Evolutionary conservation across 2,113 vertebrate species (phyloP).

Genomic region (Myotis yumanensis): DNA sequence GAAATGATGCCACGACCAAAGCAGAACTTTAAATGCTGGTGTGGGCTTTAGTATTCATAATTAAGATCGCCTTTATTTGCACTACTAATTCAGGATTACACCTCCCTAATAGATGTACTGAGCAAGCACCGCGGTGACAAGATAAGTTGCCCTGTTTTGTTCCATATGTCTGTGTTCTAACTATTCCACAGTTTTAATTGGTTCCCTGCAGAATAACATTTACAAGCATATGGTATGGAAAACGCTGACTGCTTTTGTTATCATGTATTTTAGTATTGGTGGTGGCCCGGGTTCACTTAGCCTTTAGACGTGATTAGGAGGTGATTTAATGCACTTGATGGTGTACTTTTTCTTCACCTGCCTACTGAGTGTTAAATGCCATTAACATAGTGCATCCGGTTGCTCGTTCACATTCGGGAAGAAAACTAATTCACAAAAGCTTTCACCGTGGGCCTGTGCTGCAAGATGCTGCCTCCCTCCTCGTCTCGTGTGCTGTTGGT

Average conservation of each 20-base stretch:
- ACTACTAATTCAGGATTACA: slow-evolving; percentile 75
- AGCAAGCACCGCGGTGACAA: slow-evolving; percentile 87
- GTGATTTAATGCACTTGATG: slow-evolving; percentile 78
- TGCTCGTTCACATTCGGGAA: slow-evolving; percentile 18
- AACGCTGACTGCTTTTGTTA: slow-evolving; percentile 90
- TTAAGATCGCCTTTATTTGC: slow-evolving; percentile 84
- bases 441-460: neutral
- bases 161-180: slow-evolving; percentile 91
- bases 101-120: slow-evolving; percentile 85
- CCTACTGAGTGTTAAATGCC: slow-evolving; percentile 64
- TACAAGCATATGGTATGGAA: slow-evolving; percentile 89
- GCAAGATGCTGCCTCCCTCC: slow-evolving; percentile 16
- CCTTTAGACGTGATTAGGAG: slow-evolving; percentile 82
- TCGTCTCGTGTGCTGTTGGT: neutral
- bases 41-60: slow-evolving; percentile 77
- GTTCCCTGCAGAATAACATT: slow-evolving; percentile 90
- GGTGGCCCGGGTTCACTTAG: slow-evolving; percentile 80
- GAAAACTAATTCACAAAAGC: slow-evolving; percentile 37
- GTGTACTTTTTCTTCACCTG: slow-evolving; percentile 69
- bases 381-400: neutral
- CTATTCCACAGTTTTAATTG: slow-evolving; percentile 94
- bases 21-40: slow-evolving; percentile 42
- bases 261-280: slow-evolving; percentile 79
- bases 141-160: slow-evolving; percentile 88
- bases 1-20: slow-evolving; percentile 56